Percentiles rank a stretch among this genome's conserved stretches.
Evolutionary conservation across 2,888 invertebrate species (phyloP).

Genomic region (Pseudoips prasinana): DNA sequence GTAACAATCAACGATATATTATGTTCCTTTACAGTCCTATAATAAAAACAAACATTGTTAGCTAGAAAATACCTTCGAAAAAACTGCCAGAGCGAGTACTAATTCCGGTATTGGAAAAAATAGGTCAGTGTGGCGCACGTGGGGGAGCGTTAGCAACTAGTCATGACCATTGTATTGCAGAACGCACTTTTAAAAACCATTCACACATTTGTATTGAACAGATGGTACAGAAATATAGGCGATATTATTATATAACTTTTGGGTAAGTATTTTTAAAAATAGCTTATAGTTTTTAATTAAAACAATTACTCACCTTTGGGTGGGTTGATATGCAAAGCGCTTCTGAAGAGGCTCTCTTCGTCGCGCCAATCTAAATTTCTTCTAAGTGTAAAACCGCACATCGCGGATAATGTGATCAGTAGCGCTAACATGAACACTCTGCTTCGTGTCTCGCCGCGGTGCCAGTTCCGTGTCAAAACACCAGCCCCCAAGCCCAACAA

Average conservation of each 20-base stretch:
- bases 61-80: no score
- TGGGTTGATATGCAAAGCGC: conserved; percentile 95
- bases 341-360: conserved; percentile 95
- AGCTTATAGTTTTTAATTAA: no score
- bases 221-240: no score
- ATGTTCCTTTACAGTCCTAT: no score
- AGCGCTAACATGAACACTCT: conserved; percentile 69
- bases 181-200: conserved; percentile 3
- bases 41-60: no score
- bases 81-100: background rate
- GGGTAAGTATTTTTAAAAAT: no score
- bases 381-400: conserved; percentile 89
- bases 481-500: conserved; percentile 89
- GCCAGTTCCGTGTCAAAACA: conserved; percentile 68
- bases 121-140: conserved; percentile 25
- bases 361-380: conserved; percentile 96
- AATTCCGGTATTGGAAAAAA: conserved; percentile 13
- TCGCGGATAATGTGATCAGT: conserved; percentile 84
- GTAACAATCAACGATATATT: no score
- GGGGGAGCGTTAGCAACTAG: conserved; percentile 17
- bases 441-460: conserved; percentile 63
- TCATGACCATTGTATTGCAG: conserved; percentile 21
- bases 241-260: no score
- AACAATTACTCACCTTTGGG: conserved; percentile 94
- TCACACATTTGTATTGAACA: background rate